Base-by-base conservation (phyloP, 1,140 invertebrate genomes). In the Euwallacea fornicatus region DNA sequence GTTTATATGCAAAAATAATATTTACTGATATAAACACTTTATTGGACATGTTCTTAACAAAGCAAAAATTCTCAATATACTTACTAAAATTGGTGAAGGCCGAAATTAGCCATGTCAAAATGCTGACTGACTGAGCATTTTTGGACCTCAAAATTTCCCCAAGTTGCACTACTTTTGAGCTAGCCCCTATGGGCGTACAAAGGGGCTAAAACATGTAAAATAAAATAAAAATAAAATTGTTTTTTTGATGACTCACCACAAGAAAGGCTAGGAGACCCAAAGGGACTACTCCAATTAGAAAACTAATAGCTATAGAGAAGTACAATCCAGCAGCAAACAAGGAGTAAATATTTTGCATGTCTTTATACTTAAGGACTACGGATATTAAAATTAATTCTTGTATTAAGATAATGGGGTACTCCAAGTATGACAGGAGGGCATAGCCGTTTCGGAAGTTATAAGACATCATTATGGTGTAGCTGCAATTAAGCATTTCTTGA, bases 401-500 rank as follows among this genome's bases (percentile, higher is more conserved):
- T 0, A 86, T 59, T 70, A 91, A 76, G 72, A 92, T 88, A 62
- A 91, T 86, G 2, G 89, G 89, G 79, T 91, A 91, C 75, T 92
- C 90, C 82, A 92, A 76, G 74, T 91, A 92, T 0, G 88, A 88
- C 54, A 90, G 77, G 2, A 90, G 33, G n/a, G 86, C 83, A 78
- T 92, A 91, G 15, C 83, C 81, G 82, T 89, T 91, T 13, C 84
- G 85, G 75, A 83, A 91, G 77, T 91, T 91, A 76, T 92, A 92
- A 68, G 88, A 85, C 41, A 87, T 85, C 82, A 87, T 88, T 70
- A 90, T 86, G 33, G 88, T 86, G 74, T 90, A 91, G 72, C 90
- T 92, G 81, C 72, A 89, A 88, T 73, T 82, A 70, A 76, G 56
- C 10, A 41, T 16, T 66, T 73, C 46, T 50, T 33, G 21, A 33